These are phyloP conservation scores for Muscina levida DNA, from an alignment of 2,888 invertebrate genomes.

Conservation along the genomic window DNA sequence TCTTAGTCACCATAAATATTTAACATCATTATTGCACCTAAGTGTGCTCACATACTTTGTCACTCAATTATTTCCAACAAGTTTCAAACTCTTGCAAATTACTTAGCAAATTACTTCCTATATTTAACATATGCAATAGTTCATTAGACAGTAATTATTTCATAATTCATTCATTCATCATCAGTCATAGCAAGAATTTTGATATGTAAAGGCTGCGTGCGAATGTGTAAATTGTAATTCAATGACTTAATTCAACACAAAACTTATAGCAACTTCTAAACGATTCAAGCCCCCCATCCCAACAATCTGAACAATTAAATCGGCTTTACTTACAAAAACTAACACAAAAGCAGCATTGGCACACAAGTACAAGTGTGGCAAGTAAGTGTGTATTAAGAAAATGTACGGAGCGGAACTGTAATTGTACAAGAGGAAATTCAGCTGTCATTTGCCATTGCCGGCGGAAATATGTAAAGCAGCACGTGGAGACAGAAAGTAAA, in stretches of 20 bases:
- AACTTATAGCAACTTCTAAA: constrained; percentile 30
- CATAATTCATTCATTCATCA: constrained; percentile 22
- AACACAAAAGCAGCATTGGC: background rate
- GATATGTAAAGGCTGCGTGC: background rate
- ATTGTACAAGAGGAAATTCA: constrained; percentile 33
- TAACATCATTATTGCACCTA: too few species aligned
- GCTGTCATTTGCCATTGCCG: constrained; percentile 58
- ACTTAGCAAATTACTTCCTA: too few species aligned
- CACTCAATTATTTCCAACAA: background rate
- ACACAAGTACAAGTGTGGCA: background rate
- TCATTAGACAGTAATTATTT: constrained; percentile 25
- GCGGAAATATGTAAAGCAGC: constrained; percentile 35
- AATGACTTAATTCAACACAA: constrained; percentile 18
- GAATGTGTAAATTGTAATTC: constrained; percentile 1
- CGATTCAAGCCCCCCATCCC: background rate
- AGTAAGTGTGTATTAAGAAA: background rate
- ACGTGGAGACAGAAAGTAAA: constrained; percentile 11
- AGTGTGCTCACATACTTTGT: too few species aligned
- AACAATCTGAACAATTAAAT: constrained; percentile 46
- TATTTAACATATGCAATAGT: background rate
- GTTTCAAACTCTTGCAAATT: background rate
- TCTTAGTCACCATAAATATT: too few species aligned
- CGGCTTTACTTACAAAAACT: background rate
- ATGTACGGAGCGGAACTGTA: constrained; percentile 9
- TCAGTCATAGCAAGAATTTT: background rate